Base-by-base conservation (phyloP, 2,888 invertebrate genomes). In the Sepioteuthis lessoniana region DNA sequence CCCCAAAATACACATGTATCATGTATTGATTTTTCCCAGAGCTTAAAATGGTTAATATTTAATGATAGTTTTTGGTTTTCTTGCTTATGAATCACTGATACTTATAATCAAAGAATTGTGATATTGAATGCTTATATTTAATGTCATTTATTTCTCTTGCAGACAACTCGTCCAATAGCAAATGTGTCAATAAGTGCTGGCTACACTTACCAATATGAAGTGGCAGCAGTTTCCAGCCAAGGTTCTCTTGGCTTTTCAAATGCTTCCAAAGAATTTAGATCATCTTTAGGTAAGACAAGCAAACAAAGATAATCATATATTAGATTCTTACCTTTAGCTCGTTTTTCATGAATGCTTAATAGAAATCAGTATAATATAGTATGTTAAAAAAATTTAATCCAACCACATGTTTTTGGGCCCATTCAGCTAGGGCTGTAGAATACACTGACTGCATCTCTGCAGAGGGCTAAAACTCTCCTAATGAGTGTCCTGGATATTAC, bases 111-210 rank as follows among this genome's bases (percentile, higher is more conserved):
- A 91, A 38, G 2, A 42, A 91, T 91, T 90, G 90, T 90, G 21
- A 25, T 38, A 38, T 10, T 91, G 7, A 91, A 16, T 91, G 42
- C 4, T 91, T 38, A 8, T 38, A 91, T 42, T 38, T 42, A 35
- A 76, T 76, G 3, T 35, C 21, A 5, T 76, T 76, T 60, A 28
- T 60, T 31, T 76, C 35, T 91, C n/a, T 46, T 91, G n/a, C 91
- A 91, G 91, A 91, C 91, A 46, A 91, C 91, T 91, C 91, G 91
- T 42, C 91, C 91, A n/a, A 91, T 91, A 42, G 91, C 91, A n/a
- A 91, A 91, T 91, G 91, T 91, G 13, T 91, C 91, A 46, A 91
- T 91, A 91, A 46, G 46, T n/a, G 91, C 91, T 91, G 91, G 91
- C 31, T 91, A 91, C 37, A 91, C 91, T 31, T 91, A 91, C n/a